Base-by-base conservation (phyloP, 2,113 vertebrate species). In the Platycercus adscitus region DNA sequence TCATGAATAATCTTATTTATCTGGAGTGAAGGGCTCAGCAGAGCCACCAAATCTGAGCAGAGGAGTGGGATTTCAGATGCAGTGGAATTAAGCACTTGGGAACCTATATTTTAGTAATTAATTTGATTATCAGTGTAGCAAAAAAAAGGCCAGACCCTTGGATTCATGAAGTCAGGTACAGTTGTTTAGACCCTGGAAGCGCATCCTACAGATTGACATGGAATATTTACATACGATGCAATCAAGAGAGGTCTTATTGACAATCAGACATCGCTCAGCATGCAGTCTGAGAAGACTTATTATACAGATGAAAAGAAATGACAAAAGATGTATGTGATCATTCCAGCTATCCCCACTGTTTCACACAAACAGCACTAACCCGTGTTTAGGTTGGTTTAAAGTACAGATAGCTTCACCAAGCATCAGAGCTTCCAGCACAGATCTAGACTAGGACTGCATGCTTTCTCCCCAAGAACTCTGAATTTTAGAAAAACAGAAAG, bases 221-320 rank as follows among this genome's bases (percentile, higher is more conserved):
- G 83, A 94, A 79, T 93, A 91, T 94, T 96, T 95, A 71, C 86
- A 83, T 8, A 79, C 53, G 2, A 17, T 61, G 92, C 88, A 97
- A 92, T 96, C 93, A 94, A 92, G 83, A 93, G 49, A 87, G 44
- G 44, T 43, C 88, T 91, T 94, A 92, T 25, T 92, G 96, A 91
- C 88, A 94, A 93, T 95, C 93, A 95, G 95, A 72, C 65, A 29
- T 41, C 21, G 73, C 91, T 93, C 95, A 96, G 96, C 82, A 68
- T 58, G 76, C 63, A 89, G 86, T 86, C 92, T 90, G 81, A 49
- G 84, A 93, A 92, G 69, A 81, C 41, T 60, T 95, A 96, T 92
- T 91, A 91, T 65, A 85, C 37, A 75, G 80, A 81, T 66, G 26
- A 61, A 77, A 84, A 69, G 92, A 64, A 84, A 78, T 10, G n/a